These are phyloP conservation scores for Cebus imitator DNA, from an alignment of 2,113 vertebrate genomes.

Conservation along the genomic window DNA sequence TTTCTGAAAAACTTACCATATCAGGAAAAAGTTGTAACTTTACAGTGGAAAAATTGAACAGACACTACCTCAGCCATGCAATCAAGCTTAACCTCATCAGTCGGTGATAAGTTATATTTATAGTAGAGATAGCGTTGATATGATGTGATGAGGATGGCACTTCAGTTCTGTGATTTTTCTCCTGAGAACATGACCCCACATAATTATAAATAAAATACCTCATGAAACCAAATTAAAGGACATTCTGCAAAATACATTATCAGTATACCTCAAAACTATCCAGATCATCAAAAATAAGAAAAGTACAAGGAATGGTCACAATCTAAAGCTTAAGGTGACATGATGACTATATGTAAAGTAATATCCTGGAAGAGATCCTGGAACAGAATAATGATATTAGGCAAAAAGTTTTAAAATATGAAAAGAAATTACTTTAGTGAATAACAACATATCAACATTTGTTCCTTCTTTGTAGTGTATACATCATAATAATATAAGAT, in stretches of 20 bases:
- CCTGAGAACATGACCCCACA: not conserved
- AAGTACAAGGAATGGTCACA: not conserved
- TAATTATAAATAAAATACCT: not conserved
- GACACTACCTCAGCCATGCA: not conserved
- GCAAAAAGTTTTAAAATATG: not conserved
- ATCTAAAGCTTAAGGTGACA: not conserved
- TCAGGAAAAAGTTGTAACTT: not conserved
- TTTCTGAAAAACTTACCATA: not conserved
- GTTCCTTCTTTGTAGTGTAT: not conserved
- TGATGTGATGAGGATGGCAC: not conserved
- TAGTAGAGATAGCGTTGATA: not conserved
- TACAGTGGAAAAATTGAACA: not conserved
- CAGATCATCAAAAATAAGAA: not conserved
- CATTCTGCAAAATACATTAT: not conserved
- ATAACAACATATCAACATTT: not conserved
- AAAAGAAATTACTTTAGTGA: not conserved
- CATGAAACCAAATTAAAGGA: not conserved
- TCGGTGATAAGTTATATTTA: not conserved
- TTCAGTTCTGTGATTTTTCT: not conserved
- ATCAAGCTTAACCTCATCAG: not conserved
- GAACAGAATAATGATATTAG: not conserved
- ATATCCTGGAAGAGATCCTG: not conserved
- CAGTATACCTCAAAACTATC: not conserved
- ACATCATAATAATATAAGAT: not conserved
- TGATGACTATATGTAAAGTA: not conserved